These are phyloP conservation scores for Mallotus villosus DNA, from an alignment of 2,797 vertebrate genomes.

Conservation along the genomic window DNA sequence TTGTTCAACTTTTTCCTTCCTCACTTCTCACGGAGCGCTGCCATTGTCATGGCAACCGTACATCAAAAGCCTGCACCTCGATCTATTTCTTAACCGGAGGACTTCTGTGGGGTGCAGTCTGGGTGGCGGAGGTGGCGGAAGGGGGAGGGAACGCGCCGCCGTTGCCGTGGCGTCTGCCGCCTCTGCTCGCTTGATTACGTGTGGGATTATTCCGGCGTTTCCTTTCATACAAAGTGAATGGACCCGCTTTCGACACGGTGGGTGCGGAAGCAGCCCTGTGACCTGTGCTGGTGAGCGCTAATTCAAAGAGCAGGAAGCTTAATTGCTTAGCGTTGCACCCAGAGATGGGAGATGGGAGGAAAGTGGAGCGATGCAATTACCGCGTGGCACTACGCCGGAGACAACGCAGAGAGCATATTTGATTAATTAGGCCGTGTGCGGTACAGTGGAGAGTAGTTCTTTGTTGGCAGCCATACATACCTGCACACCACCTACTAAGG, in stretches of 20 bases:
- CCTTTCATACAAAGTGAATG: conserved; percentile 43
- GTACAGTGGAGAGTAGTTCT: conserved; percentile 10
- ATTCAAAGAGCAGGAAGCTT: conserved; percentile 50
- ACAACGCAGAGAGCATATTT: conserved; percentile 35
- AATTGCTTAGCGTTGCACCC: conserved; percentile 43
- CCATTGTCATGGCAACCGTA: conserved; percentile 29
- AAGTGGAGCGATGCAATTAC: conserved; percentile 51
- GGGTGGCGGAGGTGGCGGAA: not conserved
- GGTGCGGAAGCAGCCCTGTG: conserved; percentile 43
- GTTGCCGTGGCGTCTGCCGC: conserved; percentile 12
- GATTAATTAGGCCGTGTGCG: conserved; percentile 19
- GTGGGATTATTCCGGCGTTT: conserved; percentile 39
- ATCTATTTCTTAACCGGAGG: conserved; percentile 31
- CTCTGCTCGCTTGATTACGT: conserved; percentile 37
- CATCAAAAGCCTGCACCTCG: conserved; percentile 27
- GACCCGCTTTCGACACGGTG: conserved; percentile 49
- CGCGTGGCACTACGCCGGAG: conserved; percentile 26
- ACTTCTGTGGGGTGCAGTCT: conserved; percentile 5
- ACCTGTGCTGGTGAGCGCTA: conserved; percentile 41
- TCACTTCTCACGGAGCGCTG: not conserved
- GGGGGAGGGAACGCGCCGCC: conserved; percentile 9
- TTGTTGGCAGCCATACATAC: conserved; percentile 12
- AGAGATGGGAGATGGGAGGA: not conserved
- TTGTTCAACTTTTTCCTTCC: not conserved
- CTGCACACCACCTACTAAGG: not conserved